Percentiles rank a stretch among this genome's conserved stretches.
phyloP scores from a whole-genome alignment of 2,797 vertebrate species.

The Anableps anableps region DNA sequence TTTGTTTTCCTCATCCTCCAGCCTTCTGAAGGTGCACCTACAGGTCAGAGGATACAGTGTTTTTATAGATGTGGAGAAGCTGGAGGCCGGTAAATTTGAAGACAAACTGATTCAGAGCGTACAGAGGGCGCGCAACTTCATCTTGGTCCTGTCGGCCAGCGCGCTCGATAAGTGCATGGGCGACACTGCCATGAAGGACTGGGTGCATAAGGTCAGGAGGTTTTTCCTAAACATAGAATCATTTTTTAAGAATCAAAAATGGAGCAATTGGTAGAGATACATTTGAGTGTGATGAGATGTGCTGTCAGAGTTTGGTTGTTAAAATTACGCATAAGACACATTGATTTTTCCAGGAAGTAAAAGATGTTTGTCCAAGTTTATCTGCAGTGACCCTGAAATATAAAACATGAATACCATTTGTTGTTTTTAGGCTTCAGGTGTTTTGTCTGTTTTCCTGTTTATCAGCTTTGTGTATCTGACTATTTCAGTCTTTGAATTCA shows the following conservation, averaged over 20 bases:
- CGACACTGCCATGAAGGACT: constrained; percentile 92
- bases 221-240: neutral
- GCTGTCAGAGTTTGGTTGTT: neutral
- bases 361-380: neutral
- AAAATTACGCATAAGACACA: neutral
- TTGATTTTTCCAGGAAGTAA: neutral
- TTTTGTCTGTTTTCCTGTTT: neutral
- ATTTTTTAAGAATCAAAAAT: neutral
- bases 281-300: neutral
- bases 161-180: constrained; percentile 95
- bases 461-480: too few relatives aligned
- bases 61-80: constrained; percentile 98
- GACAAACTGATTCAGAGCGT: constrained; percentile 95
- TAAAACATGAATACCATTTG: neutral
- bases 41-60: constrained; percentile 95
- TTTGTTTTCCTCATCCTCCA: constrained; percentile 1
- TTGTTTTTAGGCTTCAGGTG: neutral
- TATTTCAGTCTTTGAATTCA: too few relatives aligned
- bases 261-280: neutral
- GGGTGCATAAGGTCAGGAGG: constrained; percentile 94
- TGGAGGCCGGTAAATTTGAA: constrained; percentile 95
- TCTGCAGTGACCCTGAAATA: neutral
- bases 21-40: constrained; percentile 95
- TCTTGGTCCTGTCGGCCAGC: constrained; percentile 91
- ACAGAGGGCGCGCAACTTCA: constrained; percentile 90